phyloP scores from a whole-genome alignment of 2,797 vertebrate genomes.

The Sebastes hopkinsi region DNA sequence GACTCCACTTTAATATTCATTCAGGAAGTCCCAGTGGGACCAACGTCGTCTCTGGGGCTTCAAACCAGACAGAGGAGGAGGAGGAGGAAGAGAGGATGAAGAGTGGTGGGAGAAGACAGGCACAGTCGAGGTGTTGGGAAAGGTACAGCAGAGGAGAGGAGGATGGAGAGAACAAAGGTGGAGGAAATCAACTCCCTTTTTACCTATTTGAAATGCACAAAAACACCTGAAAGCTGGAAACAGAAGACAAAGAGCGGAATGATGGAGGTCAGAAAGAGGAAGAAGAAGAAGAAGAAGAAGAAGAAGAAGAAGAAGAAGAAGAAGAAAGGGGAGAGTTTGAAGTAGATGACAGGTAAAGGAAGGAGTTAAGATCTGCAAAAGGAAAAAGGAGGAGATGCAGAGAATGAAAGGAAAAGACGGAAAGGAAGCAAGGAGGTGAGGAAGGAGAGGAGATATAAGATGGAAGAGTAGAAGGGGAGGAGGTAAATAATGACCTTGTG shows the following conservation, averaged over 20 bases:
- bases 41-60: constrained; percentile 28
- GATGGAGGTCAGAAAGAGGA: neutral
- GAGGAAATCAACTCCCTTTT: neutral
- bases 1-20: constrained; percentile 39
- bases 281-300: neutral
- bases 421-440: neutral
- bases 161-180: neutral
- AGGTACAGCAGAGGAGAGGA: neutral
- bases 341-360: neutral
- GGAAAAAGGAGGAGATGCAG: neutral
- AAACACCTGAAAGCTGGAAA: neutral
- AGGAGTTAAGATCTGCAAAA: neutral
- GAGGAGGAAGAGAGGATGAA: constrained; percentile 13
- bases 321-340: too few relatives aligned
- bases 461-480: neutral
- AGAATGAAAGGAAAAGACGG: neutral
- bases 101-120: constrained; percentile 21
- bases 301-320: neutral
- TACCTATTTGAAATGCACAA: neutral
- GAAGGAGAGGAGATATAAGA: neutral
- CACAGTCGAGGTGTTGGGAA: constrained; percentile 16
- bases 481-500: neutral
- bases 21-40: constrained; percentile 12
- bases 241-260: neutral
- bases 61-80: constrained; percentile 28